Conservation (phyloP, 2,113 vertebrate species). For the Neolamprologus devosi region DNA sequence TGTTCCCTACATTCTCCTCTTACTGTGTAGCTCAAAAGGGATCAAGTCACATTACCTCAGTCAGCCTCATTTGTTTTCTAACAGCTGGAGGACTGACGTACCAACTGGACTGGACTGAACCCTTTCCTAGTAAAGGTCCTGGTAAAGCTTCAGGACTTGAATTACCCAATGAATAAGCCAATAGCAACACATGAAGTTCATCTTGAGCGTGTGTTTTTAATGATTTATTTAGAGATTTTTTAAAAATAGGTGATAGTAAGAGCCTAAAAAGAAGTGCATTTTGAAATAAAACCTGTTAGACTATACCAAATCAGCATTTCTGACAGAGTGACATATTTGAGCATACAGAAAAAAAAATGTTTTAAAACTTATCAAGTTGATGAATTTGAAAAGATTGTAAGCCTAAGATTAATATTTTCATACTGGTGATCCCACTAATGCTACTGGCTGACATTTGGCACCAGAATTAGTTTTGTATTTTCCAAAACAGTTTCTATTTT, state of each 20-base stretch:
- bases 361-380: background rate
- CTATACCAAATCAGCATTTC: background rate
- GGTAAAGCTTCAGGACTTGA: background rate
- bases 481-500: background rate
- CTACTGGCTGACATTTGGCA: background rate
- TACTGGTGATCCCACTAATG: background rate
- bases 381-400: background rate
- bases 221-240: background rate
- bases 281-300: background rate
- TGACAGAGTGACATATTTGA: background rate
- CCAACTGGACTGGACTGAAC: background rate
- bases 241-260: background rate
- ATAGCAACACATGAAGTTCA: background rate
- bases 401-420: background rate
- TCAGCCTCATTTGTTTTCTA: background rate
- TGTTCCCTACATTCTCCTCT: constrained; percentile 33
- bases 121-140: background rate
- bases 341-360: background rate
- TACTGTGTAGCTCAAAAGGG: constrained; percentile 5
- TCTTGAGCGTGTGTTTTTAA: background rate
- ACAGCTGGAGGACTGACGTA: background rate
- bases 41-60: constrained; percentile 27
- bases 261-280: background rate
- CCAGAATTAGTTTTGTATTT: background rate
- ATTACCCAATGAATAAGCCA: background rate